phyloP scores from a whole-genome alignment of 2,888 invertebrate genomes.

The Heteropelma amictum region DNA sequence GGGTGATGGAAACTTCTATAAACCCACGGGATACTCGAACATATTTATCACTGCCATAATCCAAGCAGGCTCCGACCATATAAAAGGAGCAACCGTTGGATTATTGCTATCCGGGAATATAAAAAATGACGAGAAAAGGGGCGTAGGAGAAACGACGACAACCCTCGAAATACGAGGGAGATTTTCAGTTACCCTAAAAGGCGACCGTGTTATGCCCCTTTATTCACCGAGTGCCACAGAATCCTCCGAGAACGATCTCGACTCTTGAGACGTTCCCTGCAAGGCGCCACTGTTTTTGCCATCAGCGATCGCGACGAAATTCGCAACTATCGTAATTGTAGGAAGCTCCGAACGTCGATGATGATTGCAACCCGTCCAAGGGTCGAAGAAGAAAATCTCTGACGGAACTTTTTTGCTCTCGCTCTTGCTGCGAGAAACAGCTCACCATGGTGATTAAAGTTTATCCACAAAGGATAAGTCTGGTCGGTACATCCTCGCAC shows the following conservation, averaged over 20 bases:
- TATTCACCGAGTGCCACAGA: too few species aligned
- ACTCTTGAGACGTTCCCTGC: too few species aligned
- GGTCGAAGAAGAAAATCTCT: not conserved
- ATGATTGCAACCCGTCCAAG: too few species aligned
- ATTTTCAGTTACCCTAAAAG: not conserved
- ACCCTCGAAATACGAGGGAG: not conserved
- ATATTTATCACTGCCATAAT: constrained; percentile 44
- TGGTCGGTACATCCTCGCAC: constrained; percentile 62
- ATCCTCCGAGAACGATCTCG: too few species aligned
- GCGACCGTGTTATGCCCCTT: not conserved
- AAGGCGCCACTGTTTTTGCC: too few species aligned
- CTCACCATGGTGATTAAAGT: constrained; percentile 70
- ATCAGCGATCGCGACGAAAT: too few species aligned
- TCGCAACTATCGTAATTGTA: too few species aligned
- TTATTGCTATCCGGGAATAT: constrained; percentile 40
- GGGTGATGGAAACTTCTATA: constrained; percentile 2
- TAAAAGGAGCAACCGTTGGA: constrained; percentile 36
- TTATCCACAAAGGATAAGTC: constrained; percentile 70
- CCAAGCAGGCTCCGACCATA: constrained; percentile 31
- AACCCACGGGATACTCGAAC: constrained; percentile 5
- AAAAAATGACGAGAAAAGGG: constrained; percentile 33
- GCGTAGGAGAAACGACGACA: not conserved
- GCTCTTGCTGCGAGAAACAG: constrained; percentile 47
- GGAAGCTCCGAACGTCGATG: too few species aligned
- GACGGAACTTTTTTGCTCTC: not conserved